These are phyloP conservation scores for Cinara cedri DNA, from an alignment of 2,888 invertebrate genomes.

Conservation along the genomic window DNA sequence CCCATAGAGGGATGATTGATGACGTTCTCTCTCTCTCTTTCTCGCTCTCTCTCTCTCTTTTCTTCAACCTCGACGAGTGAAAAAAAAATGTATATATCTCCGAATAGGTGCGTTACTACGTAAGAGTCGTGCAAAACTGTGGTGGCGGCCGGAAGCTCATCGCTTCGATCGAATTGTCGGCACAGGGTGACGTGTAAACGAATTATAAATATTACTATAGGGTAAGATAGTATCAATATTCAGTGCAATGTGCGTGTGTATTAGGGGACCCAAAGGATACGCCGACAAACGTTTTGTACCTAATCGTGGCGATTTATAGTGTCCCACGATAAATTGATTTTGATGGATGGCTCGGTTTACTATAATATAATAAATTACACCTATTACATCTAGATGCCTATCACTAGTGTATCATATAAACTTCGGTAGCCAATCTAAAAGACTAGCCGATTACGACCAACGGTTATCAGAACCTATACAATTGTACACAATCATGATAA, in stretches of 20 bases:
- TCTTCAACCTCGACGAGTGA: neutral
- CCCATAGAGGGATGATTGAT: slow-evolving; percentile 23
- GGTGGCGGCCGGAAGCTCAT: too few relatives aligned
- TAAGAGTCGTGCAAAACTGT: neutral
- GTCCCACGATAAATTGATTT: slow-evolving; percentile 34
- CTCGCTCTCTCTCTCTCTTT: neutral
- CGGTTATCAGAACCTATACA: too few relatives aligned
- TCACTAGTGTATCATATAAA: too few relatives aligned
- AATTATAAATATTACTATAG: too few relatives aligned
- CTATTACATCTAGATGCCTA: too few relatives aligned
- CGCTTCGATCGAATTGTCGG: neutral
- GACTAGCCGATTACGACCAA: too few relatives aligned
- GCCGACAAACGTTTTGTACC: slow-evolving; percentile 1
- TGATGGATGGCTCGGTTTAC: slow-evolving; percentile 22
- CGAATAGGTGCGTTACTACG: neutral
- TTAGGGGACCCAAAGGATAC: slow-evolving; percentile 2
- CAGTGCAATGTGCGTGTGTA: too few relatives aligned
- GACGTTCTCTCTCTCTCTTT: neutral
- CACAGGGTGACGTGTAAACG: neutral
- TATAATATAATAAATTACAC: too few relatives aligned
- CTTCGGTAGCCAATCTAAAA: too few relatives aligned
- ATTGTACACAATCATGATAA: too few relatives aligned
- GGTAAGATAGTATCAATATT: too few relatives aligned
- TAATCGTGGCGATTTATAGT: slow-evolving; percentile 24
- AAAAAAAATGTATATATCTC: slow-evolving; percentile 10